Evolutionary conservation across 2,888 invertebrate species (phyloP), one percentile per base, ranked within the genome.

Genomic region (Caenorhabditis parvicauda): DNA sequence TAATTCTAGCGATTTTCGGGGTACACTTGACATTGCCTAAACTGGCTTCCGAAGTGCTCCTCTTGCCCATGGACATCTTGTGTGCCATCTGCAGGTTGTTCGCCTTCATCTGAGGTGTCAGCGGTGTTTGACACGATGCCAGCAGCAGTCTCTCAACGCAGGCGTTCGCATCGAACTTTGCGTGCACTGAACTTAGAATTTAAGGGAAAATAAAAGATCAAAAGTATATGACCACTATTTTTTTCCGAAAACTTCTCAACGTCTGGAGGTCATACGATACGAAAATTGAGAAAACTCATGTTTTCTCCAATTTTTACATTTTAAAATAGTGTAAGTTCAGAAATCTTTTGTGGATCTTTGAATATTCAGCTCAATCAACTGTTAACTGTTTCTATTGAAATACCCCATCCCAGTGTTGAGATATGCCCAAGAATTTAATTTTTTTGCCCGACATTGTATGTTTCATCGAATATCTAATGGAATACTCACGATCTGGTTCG

Each of bases 401-500:
- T 41, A 17, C 9, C 19, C 19, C 19, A 17, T 41, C 19, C 19
- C 41, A 17, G 14, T 41, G 19, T 9, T 17, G 19, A 9, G 7
- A n/a, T n/a, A n/a, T n/a, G n/a, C n/a, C n/a, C n/a, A n/a, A n/a
- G 24, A 41, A 41, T 22, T 17, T 12, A 17, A 3, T 7, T 9
- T 9, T 4, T 22, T 41, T 41, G 21, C 24, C 19, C 7, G 19
- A 14, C 12, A 22, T 14, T 41, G 17, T 5, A 41, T 21, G 7
- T 12, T 41, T 41, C 24, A 2, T 22, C 41, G 22, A 21, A 41
- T 41, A 17, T 41, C 24, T 21, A 41, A 22, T 22, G 14, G 14
- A 24, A 2, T 5, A 32, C 46, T 38, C 37, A 68, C 68, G 67
- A 39, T 75, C 75, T 0, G 80, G 80, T 42, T 77, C 75, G 2